These are phyloP conservation scores for Melanotaenia pygmaea DNA, from an alignment of 2,797 vertebrate species.

Conservation along the genomic window DNA sequence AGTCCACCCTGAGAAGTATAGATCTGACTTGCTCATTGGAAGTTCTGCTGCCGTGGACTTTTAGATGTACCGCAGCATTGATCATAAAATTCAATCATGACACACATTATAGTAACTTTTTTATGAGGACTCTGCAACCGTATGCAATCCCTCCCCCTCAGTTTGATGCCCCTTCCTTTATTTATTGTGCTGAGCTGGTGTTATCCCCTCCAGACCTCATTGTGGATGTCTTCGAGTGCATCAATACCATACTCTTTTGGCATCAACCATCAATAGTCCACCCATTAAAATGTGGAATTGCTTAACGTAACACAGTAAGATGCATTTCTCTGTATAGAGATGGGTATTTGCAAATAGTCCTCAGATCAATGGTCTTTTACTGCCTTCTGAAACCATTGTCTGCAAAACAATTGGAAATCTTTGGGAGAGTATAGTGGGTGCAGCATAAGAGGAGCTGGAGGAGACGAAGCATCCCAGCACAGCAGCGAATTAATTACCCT, in stretches of 20 bases:
- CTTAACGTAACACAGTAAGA: constrained; percentile 77
- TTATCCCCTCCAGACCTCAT: constrained; percentile 78
- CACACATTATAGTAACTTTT: constrained; percentile 77
- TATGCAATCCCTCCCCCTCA: constrained; percentile 60
- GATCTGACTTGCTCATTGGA: constrained; percentile 59
- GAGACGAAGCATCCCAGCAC: constrained; percentile 65
- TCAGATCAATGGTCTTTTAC: constrained; percentile 80
- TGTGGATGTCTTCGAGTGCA: constrained; percentile 72
- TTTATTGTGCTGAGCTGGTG: constrained; percentile 76
- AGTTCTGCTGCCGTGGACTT: constrained; percentile 49
- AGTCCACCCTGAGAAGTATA: constrained; percentile 60
- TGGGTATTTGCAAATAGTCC: constrained; percentile 74
- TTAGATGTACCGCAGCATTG: constrained; percentile 59
- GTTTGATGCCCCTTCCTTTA: constrained; percentile 66
- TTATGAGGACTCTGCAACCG: constrained; percentile 67
- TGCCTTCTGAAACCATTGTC: constrained; percentile 79
- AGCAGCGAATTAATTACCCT: constrained; percentile 79
- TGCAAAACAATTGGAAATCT: constrained; percentile 84
- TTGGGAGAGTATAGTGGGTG: constrained; percentile 71
- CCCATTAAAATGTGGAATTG: constrained; percentile 82
- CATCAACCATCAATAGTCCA: constrained; percentile 77
- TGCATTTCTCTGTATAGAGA: constrained; percentile 72
- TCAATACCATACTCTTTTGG: constrained; percentile 78
- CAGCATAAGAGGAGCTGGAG: constrained; percentile 49
- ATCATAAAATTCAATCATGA: constrained; percentile 80